A percentile compares a stretch with the other conserved stretches of the same genome.
Conservation (phyloP, 2,113 vertebrate genomes). For the Chrysochloris asiatica region DNA sequence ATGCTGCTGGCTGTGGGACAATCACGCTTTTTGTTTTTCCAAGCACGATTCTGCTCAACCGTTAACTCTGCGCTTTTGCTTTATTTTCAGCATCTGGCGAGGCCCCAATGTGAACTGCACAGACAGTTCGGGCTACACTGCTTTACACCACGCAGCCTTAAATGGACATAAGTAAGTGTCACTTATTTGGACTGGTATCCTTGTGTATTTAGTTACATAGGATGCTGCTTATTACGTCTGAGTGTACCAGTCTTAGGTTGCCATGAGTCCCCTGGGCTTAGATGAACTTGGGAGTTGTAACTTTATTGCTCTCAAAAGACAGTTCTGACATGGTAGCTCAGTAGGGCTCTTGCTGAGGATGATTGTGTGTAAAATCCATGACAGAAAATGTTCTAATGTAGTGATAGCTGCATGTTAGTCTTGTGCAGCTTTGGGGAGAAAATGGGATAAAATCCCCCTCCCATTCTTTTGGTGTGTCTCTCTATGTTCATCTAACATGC, state of each 20-base stretch:
- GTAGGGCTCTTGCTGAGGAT: neutral
- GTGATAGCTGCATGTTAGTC: no score
- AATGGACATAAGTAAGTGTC: slow-evolving; percentile 95
- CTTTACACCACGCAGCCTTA: slow-evolving; percentile 94
- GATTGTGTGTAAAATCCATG: neutral
- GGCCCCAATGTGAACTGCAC: slow-evolving; percentile 96
- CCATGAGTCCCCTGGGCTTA: neutral
- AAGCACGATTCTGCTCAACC: neutral
- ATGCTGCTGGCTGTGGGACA: neutral
- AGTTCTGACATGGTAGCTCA: neutral
- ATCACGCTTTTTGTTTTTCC: neutral
- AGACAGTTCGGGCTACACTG: slow-evolving; percentile 95
- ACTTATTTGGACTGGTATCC: slow-evolving; percentile 45
- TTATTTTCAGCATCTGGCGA: slow-evolving; percentile 94
- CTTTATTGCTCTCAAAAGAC: no score
- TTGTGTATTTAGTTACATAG: slow-evolving; percentile 53
- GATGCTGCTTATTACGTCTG: slow-evolving; percentile 30
- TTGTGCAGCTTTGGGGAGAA: neutral
- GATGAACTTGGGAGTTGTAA: neutral
- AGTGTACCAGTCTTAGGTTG: neutral
- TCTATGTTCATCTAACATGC: neutral
- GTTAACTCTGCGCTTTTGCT: slow-evolving; percentile 78
- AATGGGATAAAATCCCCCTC: neutral
- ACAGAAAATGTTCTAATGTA: no score
- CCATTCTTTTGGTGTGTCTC: neutral